Evolutionary conservation across 1,140 invertebrate genomes (phyloP).

Genomic region (Dendrolimus kikuchii): DNA sequence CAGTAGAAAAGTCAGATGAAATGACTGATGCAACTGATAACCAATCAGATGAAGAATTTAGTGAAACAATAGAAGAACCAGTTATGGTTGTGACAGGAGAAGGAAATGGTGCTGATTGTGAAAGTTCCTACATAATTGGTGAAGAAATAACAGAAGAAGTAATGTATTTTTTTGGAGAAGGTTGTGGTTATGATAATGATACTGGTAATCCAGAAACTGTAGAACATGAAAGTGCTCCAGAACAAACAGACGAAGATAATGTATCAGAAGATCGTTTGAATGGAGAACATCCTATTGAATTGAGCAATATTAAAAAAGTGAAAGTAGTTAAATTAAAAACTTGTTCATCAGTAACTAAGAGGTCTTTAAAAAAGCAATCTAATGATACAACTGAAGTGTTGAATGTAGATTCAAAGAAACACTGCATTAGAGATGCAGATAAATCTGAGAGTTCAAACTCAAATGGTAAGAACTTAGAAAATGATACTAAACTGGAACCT

Average conservation of each 20-base stretch:
- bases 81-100: constrained; percentile 81
- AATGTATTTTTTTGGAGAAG: constrained; percentile 81
- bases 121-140: constrained; percentile 72
- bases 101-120: constrained; percentile 81
- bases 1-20: constrained; percentile 5
- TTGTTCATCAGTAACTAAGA: constrained; percentile 35
- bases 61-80: constrained; percentile 83
- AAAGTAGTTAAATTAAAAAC: too few relatives aligned
- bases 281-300: constrained; percentile 49
- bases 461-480: constrained; percentile 56
- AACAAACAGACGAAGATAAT: constrained; percentile 46
- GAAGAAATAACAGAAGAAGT: constrained; percentile 83
- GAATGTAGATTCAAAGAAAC: constrained; percentile 56
- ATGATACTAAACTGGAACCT: constrained; percentile 40
- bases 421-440: constrained; percentile 46
- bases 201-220: constrained; percentile 77
- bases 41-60: constrained; percentile 52
- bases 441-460: constrained; percentile 57
- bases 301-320: constrained; percentile 23
- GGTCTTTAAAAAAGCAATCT: constrained; percentile 49
- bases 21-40: too few relatives aligned
- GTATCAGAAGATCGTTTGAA: constrained; percentile 55
- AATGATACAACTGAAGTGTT: constrained; percentile 45
- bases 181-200: constrained; percentile 80
- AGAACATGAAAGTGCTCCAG: constrained; percentile 47